Evolutionary conservation across 2,113 vertebrate genomes (phyloP), one percentile per base, ranked within the genome.

Genomic region (Mohoua ochrocephala): DNA sequence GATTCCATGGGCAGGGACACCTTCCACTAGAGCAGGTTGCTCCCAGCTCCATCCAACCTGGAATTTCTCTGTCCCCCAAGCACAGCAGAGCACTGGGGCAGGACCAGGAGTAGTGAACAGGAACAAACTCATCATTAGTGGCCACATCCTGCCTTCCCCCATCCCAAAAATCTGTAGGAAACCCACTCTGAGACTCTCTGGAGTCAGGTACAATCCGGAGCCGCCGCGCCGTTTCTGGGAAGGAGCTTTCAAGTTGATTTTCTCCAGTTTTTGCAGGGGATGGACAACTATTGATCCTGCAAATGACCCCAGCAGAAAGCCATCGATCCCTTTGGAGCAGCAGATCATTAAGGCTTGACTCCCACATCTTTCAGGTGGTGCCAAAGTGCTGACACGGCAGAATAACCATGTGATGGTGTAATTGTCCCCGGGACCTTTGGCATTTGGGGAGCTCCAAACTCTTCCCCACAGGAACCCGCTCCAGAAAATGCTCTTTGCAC

Each of bases 321-420:
- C 94, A 97, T 98, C 76, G 95, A 98, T 98, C 89, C 91, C 68
- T 96, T 60, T 77, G 97, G 97, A 97, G 97, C 90, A 74, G 96
- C 4, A 1, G 84, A 91, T 95, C 97, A 82, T 98, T 98, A 97
- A 70, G 91, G 79, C 57, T 87, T 64, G 41, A 96, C 92, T 95
- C 96, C 87, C 84, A 94, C 93, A 93, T 78, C 92, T 97, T 91
- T 60, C 90, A 92, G 86, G 90, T 52, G 73, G n/a, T 93, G 97
- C 97, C 93, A 97, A 97, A 97, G 96, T 93, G 95, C 97, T 97
- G 95, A 97, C 94, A 87, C 49, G 69, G 95, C 96, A 91, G 61
- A 96, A 89, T 2, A n/a, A 10, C 73, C 52, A 2, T 75, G 77
- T 85, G 67, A 33, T 65, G 60, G 89, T 78, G 90, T 49, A 24